Conservation (phyloP, 2,888 invertebrate species). For the Phaedon cochleariae region DNA sequence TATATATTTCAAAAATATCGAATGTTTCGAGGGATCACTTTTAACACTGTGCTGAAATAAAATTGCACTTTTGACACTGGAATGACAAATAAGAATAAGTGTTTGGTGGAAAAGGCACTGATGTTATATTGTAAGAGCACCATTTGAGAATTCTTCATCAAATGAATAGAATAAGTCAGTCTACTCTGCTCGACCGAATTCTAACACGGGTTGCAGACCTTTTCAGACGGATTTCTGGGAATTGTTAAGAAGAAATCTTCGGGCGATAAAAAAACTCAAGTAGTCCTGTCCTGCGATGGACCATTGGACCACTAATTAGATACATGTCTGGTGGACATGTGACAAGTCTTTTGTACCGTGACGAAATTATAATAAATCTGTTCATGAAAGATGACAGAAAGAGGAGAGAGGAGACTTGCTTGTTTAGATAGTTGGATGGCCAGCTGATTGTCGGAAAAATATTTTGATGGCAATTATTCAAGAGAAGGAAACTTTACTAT, state of each 20-base stretch:
- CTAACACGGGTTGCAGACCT: neutral
- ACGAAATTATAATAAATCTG: slow-evolving; percentile 30
- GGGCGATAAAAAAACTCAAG: neutral
- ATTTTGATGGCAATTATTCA: neutral
- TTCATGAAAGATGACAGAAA: slow-evolving; percentile 15
- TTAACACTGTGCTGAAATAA: no score
- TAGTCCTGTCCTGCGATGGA: neutral
- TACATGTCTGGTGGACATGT: slow-evolving; percentile 1
- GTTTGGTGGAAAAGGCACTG: no score
- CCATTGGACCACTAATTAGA: neutral
- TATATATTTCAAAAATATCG: no score
- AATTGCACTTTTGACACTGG: no score
- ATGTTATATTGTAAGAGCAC: no score
- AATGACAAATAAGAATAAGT: no score
- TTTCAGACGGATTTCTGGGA: neutral
- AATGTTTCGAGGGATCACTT: no score
- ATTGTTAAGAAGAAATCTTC: neutral
- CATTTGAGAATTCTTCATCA: no score
- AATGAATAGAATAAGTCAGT: neutral
- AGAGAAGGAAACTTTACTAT: no score
- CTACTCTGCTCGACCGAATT: neutral
- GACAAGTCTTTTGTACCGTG: slow-evolving; percentile 20
- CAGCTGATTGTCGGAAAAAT: neutral
- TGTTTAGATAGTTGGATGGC: neutral
- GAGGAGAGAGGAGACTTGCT: neutral